Evolutionary conservation across 2,113 vertebrate species (phyloP).

Genomic region (Hippocampus guttulatus): DNA sequence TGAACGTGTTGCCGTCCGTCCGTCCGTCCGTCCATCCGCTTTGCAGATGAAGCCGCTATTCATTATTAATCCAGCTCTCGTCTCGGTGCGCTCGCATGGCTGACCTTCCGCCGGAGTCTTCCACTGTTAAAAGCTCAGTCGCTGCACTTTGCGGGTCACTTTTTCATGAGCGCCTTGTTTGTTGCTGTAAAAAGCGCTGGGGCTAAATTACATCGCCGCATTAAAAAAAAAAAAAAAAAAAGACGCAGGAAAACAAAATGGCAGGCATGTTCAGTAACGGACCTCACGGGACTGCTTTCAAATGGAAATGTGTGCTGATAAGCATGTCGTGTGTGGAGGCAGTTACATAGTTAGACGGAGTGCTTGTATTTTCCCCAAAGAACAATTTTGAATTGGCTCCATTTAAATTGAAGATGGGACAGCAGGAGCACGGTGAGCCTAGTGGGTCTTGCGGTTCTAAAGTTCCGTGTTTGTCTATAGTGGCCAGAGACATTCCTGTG

Average conservation of each 20-base stretch:
- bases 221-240: constrained; percentile 18
- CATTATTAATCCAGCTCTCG: constrained; percentile 60
- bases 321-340: not conserved
- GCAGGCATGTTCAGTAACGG: constrained; percentile 27
- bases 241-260: constrained; percentile 13
- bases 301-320: constrained; percentile 10
- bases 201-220: constrained; percentile 33
- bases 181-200: constrained; percentile 37
- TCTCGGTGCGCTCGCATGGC: constrained; percentile 37
- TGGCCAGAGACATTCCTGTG: not conserved
- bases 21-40: constrained; percentile 4
- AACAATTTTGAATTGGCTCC: not conserved
- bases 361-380: not conserved
- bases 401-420: not conserved
- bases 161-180: constrained; percentile 63
- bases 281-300: constrained; percentile 26
- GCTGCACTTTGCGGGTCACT: constrained; percentile 57
- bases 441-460: not conserved
- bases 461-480: not conserved
- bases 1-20: constrained; percentile 33
- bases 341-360: not conserved
- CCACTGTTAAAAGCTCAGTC: constrained; percentile 55
- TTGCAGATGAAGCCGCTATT: constrained; percentile 50
- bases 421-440: not conserved
- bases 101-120: constrained; percentile 53